Conservation (phyloP, 2,888 invertebrate species). For the Tetragonula carbonaria region DNA sequence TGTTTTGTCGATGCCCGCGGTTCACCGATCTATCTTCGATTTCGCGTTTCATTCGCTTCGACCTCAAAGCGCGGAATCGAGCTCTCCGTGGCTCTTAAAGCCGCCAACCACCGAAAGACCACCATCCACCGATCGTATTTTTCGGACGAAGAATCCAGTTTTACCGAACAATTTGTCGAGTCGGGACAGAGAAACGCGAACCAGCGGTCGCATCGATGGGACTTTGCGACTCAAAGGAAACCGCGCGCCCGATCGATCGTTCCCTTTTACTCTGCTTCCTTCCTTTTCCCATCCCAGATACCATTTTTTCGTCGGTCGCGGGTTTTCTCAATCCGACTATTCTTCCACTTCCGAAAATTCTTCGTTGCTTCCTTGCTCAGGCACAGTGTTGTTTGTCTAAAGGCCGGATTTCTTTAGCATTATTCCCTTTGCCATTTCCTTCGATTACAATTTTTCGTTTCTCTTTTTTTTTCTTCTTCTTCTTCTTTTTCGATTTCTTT, state of each 20-base stretch:
- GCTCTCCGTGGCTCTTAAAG: not conserved
- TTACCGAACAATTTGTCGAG: constrained; percentile 26
- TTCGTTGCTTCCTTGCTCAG: no score
- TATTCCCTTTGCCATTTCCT: no score
- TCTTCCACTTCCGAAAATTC: not conserved
- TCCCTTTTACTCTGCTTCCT: not conserved
- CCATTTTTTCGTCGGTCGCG: not conserved
- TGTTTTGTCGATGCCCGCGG: not conserved
- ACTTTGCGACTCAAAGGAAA: constrained; percentile 22
- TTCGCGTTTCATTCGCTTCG: not conserved
- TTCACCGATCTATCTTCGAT: not conserved
- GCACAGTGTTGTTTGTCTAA: no score
- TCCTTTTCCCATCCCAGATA: not conserved
- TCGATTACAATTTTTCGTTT: no score
- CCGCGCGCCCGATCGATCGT: not conserved
- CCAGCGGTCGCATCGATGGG: not conserved
- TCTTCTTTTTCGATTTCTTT: no score
- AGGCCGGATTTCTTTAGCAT: no score
- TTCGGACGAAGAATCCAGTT: constrained; percentile 16
- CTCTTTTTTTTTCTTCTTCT: no score
- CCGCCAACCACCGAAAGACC: constrained; percentile 12
- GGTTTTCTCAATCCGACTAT: constrained; percentile 8
- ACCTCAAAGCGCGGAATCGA: constrained; percentile 4
- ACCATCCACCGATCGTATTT: not conserved
- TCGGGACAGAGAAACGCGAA: constrained; percentile 4